Conservation (phyloP, 2,888 invertebrate species). For the Pseudococcus jackbeardsleyi region DNA sequence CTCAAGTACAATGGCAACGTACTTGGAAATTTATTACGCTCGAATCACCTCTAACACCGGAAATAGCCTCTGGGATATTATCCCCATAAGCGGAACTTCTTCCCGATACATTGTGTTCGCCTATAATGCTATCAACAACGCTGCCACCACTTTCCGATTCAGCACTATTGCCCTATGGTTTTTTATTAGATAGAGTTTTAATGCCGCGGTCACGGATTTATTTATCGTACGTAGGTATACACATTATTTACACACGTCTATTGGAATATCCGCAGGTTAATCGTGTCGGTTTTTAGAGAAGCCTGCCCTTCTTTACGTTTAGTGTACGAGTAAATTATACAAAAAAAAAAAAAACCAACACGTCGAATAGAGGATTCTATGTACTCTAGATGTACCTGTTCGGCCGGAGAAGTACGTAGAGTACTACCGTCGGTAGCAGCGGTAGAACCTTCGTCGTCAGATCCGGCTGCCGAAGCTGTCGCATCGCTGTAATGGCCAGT, state of each 20-base stretch:
- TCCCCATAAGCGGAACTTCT: conserved; percentile 93
- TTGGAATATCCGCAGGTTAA: background rate
- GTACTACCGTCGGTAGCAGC: conserved; percentile 96
- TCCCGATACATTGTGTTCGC: conserved; percentile 88
- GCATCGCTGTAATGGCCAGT: conserved; percentile 83
- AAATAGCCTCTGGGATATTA: conserved; percentile 74
- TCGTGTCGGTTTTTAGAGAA: background rate
- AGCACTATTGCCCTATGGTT: conserved; percentile 67
- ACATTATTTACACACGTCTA: conserved; percentile 23
- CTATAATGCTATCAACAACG: conserved; percentile 91
- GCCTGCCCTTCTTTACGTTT: background rate
- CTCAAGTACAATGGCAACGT: conserved; percentile 49
- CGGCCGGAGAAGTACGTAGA: conserved; percentile 85
- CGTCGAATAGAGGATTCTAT: background rate
- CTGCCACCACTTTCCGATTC: conserved; percentile 88
- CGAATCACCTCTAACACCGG: conserved; percentile 74
- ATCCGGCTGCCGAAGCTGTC: conserved; percentile 88
- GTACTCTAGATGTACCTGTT: conserved; percentile 73
- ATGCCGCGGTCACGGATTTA: conserved; percentile 24
- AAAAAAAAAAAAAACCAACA: too few species aligned
- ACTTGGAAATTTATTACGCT: conserved; percentile 68
- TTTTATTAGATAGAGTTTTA: conserved; percentile 36
- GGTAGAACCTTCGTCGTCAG: conserved; percentile 95
- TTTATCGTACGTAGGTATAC: background rate
- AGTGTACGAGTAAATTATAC: background rate